Conservation (phyloP, 2,888 invertebrate genomes). For the Cistogaster globosa region DNA sequence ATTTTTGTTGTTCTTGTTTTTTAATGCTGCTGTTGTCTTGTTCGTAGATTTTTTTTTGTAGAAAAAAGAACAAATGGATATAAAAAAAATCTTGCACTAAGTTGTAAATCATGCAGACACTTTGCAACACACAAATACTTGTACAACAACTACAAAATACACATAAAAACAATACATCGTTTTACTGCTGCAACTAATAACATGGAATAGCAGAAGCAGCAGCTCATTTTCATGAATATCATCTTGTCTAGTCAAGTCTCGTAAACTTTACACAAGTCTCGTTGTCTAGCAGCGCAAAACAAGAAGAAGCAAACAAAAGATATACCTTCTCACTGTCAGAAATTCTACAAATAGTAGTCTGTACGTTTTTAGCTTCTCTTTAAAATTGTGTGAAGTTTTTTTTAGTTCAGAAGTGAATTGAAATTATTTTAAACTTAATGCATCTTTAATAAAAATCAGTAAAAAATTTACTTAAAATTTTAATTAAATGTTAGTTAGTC, state of each 20-base stretch:
- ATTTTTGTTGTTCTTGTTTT: slow-evolving; percentile 16
- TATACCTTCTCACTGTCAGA: not conserved
- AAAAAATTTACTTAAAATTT: too few relatives aligned
- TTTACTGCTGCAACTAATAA: slow-evolving; percentile 44
- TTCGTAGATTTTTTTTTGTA: not conserved
- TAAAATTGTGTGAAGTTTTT: not conserved
- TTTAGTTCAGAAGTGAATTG: not conserved
- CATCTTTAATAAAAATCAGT: too few relatives aligned
- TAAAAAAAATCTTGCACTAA: slow-evolving; percentile 35
- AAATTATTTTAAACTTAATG: too few relatives aligned
- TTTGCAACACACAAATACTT: slow-evolving; percentile 17
- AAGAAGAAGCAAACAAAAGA: slow-evolving; percentile 19
- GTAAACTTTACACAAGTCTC: slow-evolving; percentile 69
- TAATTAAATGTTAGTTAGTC: too few relatives aligned
- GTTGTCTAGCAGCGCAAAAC: slow-evolving; percentile 52
- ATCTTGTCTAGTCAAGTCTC: slow-evolving; percentile 71
- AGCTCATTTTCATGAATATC: slow-evolving; percentile 71
- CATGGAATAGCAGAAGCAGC: slow-evolving; percentile 70
- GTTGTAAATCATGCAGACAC: slow-evolving; percentile 63
- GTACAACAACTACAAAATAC: slow-evolving; percentile 26
- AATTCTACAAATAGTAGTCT: not conserved
- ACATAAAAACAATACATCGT: slow-evolving; percentile 17
- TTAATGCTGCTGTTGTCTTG: slow-evolving; percentile 28
- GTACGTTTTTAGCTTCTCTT: not conserved
- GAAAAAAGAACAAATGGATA: not conserved